Evolutionary conservation across 2,113 vertebrate species (phyloP), one percentile per base, ranked within the genome.

Genomic region (Arenaria interpres): DNA sequence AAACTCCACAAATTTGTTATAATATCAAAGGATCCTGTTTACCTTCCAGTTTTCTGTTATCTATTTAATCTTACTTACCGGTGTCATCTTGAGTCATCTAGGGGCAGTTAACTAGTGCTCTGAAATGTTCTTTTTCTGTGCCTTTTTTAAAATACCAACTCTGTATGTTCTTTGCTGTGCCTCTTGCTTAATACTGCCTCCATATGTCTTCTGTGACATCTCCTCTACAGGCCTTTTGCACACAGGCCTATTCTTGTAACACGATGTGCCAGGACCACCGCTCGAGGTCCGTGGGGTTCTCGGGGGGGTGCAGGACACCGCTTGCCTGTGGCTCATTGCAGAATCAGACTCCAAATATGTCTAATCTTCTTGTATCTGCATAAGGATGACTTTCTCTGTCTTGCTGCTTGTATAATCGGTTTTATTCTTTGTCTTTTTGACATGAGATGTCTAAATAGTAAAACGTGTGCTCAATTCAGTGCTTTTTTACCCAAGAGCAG

Each of bases 221-320:
- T 45, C 10, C 14, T 48, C 72, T 33, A 8, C 45, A 35, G 67
- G 32, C 41, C 46, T 78, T 72, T 76, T 69, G 71, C 53, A 39
- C 35, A 41, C 4, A 63, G 68, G 6, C 28, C 39, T 67, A 1
- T 23, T 69, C 33, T 19, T 51, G 56, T 71, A 39, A 23, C 59
- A 21, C 0, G 0, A 2, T 63, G n/a, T 51, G 32, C 60, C 1
- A 4, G 30, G 51, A 76, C 19, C 77, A 32, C 24, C 2, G 1
- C 16, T 28, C 12, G 75, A 48, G 41, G 32, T 80, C 60, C 39
- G 39, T 14, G 60, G 59, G 32, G 5, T 27, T 51, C 54, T 63
- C 2, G 17, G 10, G 14, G 13, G 27, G 21, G 7, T 35, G 32
- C 59, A 37, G 89, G 80, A 37, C 39, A 27, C 57, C 3, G 5